Percentiles rank a stretch among this genome's conserved stretches.
Conservation (phyloP, 2,888 invertebrate species). For the Fabriciana adippe region DNA sequence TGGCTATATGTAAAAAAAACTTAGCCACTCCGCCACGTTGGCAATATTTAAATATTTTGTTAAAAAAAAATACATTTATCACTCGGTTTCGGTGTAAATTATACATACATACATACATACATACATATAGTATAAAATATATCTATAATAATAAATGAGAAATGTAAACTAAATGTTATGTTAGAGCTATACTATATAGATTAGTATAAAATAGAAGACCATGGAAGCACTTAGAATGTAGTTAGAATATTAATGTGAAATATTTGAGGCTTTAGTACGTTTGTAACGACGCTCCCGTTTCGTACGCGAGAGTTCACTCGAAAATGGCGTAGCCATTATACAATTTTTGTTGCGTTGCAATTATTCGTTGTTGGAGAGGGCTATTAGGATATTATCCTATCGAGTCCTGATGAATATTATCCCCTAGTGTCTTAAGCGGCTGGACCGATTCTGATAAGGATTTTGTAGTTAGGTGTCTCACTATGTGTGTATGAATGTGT, state of each 20-base stretch:
- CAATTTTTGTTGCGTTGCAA: conserved; percentile 15
- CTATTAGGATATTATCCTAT: too few relatives aligned
- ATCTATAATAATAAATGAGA: conserved; percentile 45
- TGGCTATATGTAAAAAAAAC: conserved; percentile 36
- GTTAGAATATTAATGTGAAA: conserved; percentile 65
- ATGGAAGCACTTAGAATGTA: conserved; percentile 55
- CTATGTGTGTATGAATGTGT: conserved; percentile 24
- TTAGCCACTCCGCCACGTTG: conserved; percentile 37
- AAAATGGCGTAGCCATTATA: conserved; percentile 37
- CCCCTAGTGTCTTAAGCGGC: conserved; percentile 36
- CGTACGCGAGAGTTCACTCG: conserved; percentile 36
- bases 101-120: conserved; percentile 30
- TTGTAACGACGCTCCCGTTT: conserved; percentile 34
- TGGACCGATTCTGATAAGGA: conserved; percentile 27
- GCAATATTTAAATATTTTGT: conserved; percentile 40
- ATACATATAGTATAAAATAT: conserved; percentile 44
- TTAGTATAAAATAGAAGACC: conserved; percentile 52
- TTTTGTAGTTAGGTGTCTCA: too few relatives aligned
- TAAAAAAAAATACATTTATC: conserved; percentile 32
- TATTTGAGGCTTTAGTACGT: conserved; percentile 63
- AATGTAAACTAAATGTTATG: conserved; percentile 54
- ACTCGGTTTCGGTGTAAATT: conserved; percentile 52
- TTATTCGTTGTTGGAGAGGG: too few relatives aligned
- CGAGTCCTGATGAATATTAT: not conserved
- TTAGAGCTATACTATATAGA: conserved; percentile 44